phyloP scores from a whole-genome alignment of 2,797 vertebrate species.

The Heterohyrax brucei region DNA sequence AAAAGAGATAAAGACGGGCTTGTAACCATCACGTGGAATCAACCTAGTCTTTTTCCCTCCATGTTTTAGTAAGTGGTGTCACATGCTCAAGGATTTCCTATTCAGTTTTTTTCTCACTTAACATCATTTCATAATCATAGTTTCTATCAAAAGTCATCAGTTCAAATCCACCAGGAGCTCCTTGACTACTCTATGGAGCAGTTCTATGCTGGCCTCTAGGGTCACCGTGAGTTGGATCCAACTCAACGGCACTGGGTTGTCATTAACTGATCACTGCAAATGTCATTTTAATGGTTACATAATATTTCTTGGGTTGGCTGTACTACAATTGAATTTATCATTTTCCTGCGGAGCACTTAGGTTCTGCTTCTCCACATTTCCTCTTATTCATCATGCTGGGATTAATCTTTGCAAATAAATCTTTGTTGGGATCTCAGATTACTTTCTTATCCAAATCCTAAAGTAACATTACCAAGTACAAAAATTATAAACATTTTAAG shows the following conservation, averaged over 20 bases:
- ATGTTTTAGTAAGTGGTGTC: not conserved
- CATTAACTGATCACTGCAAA: not conserved
- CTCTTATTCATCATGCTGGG: not conserved
- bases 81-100: not conserved
- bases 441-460: constrained; percentile 5
- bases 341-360: not conserved
- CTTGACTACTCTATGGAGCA: too few relatives aligned
- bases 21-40: not conserved
- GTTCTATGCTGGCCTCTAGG: too few relatives aligned
- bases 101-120: not conserved
- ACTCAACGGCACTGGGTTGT: too few relatives aligned
- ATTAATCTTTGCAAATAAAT: not conserved
- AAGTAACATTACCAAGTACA: not conserved
- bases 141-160: not conserved
- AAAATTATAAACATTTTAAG: not conserved
- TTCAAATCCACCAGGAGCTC: too few relatives aligned
- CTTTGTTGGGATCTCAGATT: not conserved
- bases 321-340: not conserved
- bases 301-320: not conserved
- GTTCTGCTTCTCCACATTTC: not conserved
- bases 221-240: too few relatives aligned
- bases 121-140: not conserved
- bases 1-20: not conserved
- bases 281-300: not conserved
- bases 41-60: not conserved